Conservation (phyloP, 2,113 vertebrate species). For the Mus pahari region DNA sequence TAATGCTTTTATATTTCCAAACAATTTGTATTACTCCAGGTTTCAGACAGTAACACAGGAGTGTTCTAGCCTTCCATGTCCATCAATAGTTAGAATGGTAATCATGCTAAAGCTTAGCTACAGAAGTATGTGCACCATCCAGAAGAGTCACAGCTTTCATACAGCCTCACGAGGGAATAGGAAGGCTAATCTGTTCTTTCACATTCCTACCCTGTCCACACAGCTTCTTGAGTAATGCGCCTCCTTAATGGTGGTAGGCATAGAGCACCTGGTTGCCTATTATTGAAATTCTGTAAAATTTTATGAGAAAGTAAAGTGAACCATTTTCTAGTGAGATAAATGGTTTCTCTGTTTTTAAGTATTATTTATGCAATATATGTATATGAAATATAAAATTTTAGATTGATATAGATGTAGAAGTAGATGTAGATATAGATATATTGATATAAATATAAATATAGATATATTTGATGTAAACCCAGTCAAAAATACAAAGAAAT, state of each 20-base stretch:
- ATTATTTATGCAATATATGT: too few species aligned
- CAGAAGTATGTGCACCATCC: background rate
- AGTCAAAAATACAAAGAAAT: too few species aligned
- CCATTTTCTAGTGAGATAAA: too few species aligned
- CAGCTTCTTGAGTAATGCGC: background rate
- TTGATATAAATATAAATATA: too few species aligned
- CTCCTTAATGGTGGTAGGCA: background rate
- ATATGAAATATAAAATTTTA: too few species aligned
- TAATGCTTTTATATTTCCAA: background rate
- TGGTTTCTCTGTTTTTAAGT: too few species aligned
- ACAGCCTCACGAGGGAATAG: background rate
- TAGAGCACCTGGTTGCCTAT: background rate
- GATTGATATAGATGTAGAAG: too few species aligned
- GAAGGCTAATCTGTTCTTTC: background rate
- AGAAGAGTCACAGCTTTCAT: background rate
- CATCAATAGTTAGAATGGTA: background rate
- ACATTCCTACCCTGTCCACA: background rate
- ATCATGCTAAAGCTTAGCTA: background rate
- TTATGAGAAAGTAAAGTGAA: too few species aligned
- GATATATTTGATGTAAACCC: too few species aligned
- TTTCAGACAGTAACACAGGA: background rate
- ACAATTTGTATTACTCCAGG: background rate
- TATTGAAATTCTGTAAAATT: background rate
- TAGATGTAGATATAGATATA: too few species aligned
- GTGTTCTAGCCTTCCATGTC: background rate